Evolutionary conservation across 2,888 invertebrate genomes (phyloP).

Genomic region (Oasisia sp.): DNA sequence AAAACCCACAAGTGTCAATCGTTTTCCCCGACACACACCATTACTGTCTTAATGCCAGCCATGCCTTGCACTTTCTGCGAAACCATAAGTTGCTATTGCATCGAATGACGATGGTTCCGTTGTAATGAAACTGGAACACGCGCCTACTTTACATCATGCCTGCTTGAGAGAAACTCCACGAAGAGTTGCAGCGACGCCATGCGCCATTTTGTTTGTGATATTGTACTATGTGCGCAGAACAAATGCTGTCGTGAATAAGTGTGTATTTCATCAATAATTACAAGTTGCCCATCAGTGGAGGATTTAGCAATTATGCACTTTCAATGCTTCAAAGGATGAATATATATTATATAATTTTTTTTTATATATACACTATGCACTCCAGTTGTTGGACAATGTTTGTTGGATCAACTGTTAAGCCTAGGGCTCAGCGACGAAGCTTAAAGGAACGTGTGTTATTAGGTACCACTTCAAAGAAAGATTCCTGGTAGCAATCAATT

Average conservation of each 20-base stretch:
- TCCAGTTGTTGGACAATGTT: too few relatives aligned
- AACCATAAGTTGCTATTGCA: neutral
- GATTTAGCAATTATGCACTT: too few relatives aligned
- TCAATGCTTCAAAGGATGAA: too few relatives aligned
- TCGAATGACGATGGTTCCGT: neutral
- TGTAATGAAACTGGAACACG: neutral
- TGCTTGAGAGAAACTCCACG: neutral
- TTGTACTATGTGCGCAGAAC: neutral
- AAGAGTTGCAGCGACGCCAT: neutral
- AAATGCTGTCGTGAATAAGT: neutral
- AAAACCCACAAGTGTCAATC: too few relatives aligned
- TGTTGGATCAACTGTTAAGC: too few relatives aligned
- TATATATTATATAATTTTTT: too few relatives aligned
- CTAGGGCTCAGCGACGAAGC: neutral
- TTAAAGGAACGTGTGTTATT: neutral
- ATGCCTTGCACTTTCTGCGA: neutral
- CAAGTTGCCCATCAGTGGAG: neutral
- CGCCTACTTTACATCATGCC: neutral
- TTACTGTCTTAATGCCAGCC: neutral
- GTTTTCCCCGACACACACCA: too few relatives aligned
- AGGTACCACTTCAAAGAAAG: neutral
- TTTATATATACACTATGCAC: too few relatives aligned
- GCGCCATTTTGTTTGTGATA: neutral
- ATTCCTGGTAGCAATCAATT: neutral
- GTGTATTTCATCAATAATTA: neutral